Evolutionary conservation across 2,113 vertebrate genomes (phyloP), one percentile per base, ranked within the genome.

Genomic region (Ceratotherium simum): DNA sequence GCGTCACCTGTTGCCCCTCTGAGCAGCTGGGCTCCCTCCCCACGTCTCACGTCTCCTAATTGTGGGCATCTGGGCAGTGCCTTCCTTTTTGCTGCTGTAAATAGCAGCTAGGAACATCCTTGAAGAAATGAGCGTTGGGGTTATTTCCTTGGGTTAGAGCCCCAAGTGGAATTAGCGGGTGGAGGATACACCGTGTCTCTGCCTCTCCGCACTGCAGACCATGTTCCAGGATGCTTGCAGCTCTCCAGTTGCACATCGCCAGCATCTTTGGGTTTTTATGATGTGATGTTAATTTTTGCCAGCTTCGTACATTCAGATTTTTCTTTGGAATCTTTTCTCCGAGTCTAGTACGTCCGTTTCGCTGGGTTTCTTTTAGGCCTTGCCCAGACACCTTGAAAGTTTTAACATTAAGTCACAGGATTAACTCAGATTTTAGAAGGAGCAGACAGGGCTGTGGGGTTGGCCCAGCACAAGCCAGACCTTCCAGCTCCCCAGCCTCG

Each of bases 1-100:
- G 48, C 21, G 0, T 25, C 8, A 1, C 9, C 0, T 1, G 25
- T 4, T 31, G 48, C 23, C 11, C 17, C 21, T 20, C 8, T 20
- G 14, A 23, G 51, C 8, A 23, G 51, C 8, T 36, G 54, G 88
- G 8, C 17, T 54, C 51, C 51, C 51, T 13, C 13, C 4, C 14
- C 51, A 13, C 13, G 51, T 14, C 51, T 54, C 51, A 14, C 14
- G 13, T 54, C 51, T 16, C 12, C 51, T 54, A 16, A 54, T 13
- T 54, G 51, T 54, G 42, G 48, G 39, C 39, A 21, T 58, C n/a
- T 60, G 69, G 39, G 33, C 17, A 9, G 51, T 67, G 54, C 54
- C 70, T 70, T 17, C 14, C 6, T 46, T 65, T 60, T 46, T 25
- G 3, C 58, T 27, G 3, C 62, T 13, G 31, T 3, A 6, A 8